phyloP scores from a whole-genome alignment of 2,797 vertebrate species.

The Erethizon dorsatum region DNA sequence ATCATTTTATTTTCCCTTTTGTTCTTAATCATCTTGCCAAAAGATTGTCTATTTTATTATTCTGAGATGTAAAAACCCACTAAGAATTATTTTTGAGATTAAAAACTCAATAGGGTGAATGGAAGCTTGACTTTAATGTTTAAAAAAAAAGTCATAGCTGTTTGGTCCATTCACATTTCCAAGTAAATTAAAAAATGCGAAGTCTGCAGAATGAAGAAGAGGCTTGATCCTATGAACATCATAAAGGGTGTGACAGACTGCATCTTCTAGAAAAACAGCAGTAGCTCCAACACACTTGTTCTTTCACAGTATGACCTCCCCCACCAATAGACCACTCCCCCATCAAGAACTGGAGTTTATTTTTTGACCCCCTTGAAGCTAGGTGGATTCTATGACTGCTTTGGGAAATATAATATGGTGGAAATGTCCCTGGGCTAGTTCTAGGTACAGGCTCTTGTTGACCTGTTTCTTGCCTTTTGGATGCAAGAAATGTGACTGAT shows the following conservation, averaged over 20 bases:
- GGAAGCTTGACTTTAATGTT: neutral
- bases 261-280: neutral
- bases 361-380: neutral
- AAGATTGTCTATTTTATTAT: conserved; percentile 14
- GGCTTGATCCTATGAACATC: neutral
- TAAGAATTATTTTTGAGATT: conserved; percentile 48
- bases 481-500: neutral
- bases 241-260: neutral
- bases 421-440: neutral
- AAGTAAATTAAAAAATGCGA: neutral
- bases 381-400: neutral
- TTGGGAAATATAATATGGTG: neutral
- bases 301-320: neutral
- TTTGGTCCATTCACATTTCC: neutral
- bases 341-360: neutral
- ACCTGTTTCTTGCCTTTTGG: neutral
- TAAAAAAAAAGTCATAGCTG: neutral
- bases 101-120: neutral
- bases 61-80: neutral
- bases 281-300: neutral
- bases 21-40: neutral
- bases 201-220: neutral
- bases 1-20: neutral
- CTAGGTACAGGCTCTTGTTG: neutral
- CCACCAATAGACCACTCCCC: neutral